phyloP scores from a whole-genome alignment of 2,797 vertebrate species.

The Chromobotia macracanthus region DNA sequence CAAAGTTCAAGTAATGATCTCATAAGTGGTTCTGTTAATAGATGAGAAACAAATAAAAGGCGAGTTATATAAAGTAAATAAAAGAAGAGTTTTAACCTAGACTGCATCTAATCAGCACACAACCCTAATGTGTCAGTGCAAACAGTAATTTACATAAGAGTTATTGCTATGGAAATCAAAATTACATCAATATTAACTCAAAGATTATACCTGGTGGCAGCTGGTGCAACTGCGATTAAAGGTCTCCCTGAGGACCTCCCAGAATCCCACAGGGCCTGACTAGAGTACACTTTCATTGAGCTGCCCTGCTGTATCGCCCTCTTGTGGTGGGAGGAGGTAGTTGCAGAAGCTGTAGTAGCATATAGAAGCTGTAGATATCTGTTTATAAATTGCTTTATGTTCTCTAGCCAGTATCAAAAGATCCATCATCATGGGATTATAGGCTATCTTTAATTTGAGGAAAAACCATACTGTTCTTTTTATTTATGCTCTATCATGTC shows the following conservation, averaged over 20 bases:
- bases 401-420: background rate
- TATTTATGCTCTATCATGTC: no score
- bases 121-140: background rate
- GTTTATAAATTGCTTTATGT: conserved; percentile 32
- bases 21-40: background rate
- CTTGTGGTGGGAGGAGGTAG: background rate
- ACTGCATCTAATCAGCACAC: conserved; percentile 60
- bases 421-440: background rate
- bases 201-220: conserved; percentile 33
- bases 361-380: background rate
- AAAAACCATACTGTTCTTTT: no score
- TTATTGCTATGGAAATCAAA: conserved; percentile 57
- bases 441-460: conserved; percentile 26
- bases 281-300: background rate
- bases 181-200: conserved; percentile 52
- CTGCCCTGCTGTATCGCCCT: background rate
- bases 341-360: background rate
- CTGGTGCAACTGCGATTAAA: conserved; percentile 56
- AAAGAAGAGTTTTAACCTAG: no score
- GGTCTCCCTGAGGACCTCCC: conserved; percentile 58
- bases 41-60: no score
- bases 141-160: conserved; percentile 57
- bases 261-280: conserved; percentile 51
- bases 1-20: background rate
- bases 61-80: background rate